Conservation (phyloP, 2,113 vertebrate genomes). For the Trochalopteron elliotii region DNA sequence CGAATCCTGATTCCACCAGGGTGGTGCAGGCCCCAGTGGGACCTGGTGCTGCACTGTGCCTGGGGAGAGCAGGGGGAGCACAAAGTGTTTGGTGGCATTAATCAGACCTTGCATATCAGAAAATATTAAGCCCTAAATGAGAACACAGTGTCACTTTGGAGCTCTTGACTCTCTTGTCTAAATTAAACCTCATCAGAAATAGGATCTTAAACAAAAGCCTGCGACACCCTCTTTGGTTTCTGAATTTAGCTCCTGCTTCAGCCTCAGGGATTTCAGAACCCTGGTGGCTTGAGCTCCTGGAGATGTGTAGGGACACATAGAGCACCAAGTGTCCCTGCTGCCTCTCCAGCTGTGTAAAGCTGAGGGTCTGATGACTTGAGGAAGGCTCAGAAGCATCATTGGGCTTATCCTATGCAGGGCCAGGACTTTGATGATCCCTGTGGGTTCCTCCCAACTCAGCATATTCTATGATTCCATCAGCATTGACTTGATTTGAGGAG, state of each 20-base stretch:
- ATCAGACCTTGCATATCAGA: not conserved
- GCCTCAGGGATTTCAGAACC: not conserved
- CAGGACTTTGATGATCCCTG: not conserved
- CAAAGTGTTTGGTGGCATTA: rapidly evolving
- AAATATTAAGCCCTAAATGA: not conserved
- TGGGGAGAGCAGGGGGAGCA: not conserved
- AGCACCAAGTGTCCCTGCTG: not conserved
- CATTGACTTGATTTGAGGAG: not conserved
- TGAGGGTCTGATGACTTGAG: not conserved
- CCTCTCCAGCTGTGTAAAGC: not conserved
- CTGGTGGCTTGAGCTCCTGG: not conserved
- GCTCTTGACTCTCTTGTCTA: not conserved
- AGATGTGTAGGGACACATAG: not conserved
- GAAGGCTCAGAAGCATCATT: not conserved
- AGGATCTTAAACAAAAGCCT: not conserved
- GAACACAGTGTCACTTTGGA: not conserved
- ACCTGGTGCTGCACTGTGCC: rapidly evolving
- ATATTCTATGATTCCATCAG: not conserved
- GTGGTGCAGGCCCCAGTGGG: not conserved
- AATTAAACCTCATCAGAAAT: not conserved
- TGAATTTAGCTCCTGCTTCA: not conserved
- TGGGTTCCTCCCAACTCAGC: not conserved
- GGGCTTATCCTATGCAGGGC: not conserved
- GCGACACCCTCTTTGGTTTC: not conserved
- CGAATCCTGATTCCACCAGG: not conserved